Conservation (phyloP, 2,888 invertebrate genomes). For the Lampropteryx suffumata region DNA sequence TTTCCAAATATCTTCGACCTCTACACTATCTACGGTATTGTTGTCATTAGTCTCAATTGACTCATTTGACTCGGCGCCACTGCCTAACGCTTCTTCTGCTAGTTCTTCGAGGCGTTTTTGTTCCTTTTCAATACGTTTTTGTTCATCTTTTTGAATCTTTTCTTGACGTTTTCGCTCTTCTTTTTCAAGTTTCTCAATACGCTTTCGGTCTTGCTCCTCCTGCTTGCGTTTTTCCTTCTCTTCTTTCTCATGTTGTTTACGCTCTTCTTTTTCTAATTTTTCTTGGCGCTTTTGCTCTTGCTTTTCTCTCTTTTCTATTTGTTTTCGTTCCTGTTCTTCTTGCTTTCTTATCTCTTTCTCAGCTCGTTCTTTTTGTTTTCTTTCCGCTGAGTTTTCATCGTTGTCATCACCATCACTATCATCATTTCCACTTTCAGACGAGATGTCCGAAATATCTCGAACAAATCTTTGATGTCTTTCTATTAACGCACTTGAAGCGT, state of each 20-base stretch:
- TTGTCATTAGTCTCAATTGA: constrained; percentile 37
- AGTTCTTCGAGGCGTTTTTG: constrained; percentile 46
- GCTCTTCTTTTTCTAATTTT: constrained; percentile 39
- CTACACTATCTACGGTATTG: no score
- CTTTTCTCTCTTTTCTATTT: constrained; percentile 38
- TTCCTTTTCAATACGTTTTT: constrained; percentile 48
- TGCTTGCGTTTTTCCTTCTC: constrained; percentile 45
- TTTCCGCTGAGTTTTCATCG: constrained; percentile 42
- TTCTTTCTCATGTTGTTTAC: constrained; percentile 36
- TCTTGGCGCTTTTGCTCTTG: constrained; percentile 43
- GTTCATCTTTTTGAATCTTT: constrained; percentile 49
- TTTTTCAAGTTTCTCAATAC: constrained; percentile 30
- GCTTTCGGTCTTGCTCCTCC: constrained; percentile 48
- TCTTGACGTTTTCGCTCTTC: constrained; percentile 46
- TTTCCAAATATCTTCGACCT: constrained; percentile 71
- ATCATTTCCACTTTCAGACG: constrained; percentile 42
- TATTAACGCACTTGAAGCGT: constrained; percentile 45
- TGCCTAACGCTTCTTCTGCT: constrained; percentile 46
- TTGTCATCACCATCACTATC: constrained; percentile 40
- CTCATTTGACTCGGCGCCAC: constrained; percentile 36
- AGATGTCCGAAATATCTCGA: constrained; percentile 51
- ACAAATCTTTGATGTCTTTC: constrained; percentile 49
- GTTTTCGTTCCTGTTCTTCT: constrained; percentile 43
- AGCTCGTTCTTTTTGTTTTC: constrained; percentile 45
- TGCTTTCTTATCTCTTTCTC: constrained; percentile 49